Conservation (phyloP, 2,888 invertebrate species). For the Oasisia sp. region DNA sequence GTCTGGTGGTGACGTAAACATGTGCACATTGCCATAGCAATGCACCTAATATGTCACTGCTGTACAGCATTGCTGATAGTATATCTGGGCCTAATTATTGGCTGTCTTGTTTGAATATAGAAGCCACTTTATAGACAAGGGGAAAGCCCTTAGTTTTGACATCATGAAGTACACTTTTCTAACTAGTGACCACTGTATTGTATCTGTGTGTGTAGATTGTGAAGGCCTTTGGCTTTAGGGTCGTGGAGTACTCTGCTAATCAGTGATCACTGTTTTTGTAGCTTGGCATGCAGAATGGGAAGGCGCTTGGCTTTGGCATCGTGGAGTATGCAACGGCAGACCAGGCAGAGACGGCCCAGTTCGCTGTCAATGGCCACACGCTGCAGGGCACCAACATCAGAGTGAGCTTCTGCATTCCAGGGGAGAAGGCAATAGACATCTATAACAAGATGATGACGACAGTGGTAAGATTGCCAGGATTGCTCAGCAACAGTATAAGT, state of each 20-base stretch:
- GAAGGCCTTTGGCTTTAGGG: no score
- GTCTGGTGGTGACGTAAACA: no score
- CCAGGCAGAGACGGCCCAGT: constrained; percentile 31
- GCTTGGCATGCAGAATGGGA: constrained; percentile 6
- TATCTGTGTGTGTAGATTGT: no score
- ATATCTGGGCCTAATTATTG: no score
- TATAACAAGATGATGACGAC: constrained; percentile 63
- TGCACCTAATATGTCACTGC: no score
- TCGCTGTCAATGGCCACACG: constrained; percentile 23
- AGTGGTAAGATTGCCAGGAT: constrained; percentile 45
- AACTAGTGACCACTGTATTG: constrained; percentile 50
- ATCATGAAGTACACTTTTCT: no score
- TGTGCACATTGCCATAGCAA: no score
- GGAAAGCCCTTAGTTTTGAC: no score
- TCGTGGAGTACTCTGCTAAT: no score
- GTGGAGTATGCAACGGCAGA: constrained; percentile 64
- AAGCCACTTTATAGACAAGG: no score
- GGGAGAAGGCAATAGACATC: constrained; percentile 69
- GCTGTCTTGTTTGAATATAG: no score
- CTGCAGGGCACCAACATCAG: constrained; percentile 64
- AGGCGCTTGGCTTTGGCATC: constrained; percentile 68
- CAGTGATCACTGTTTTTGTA: background rate
- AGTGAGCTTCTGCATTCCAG: constrained; percentile 69
- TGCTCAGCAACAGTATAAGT: background rate
- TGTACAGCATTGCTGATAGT: no score